Evolutionary conservation across 2,113 vertebrate genomes (phyloP).

Genomic region (Deroptyus accipitrinus): DNA sequence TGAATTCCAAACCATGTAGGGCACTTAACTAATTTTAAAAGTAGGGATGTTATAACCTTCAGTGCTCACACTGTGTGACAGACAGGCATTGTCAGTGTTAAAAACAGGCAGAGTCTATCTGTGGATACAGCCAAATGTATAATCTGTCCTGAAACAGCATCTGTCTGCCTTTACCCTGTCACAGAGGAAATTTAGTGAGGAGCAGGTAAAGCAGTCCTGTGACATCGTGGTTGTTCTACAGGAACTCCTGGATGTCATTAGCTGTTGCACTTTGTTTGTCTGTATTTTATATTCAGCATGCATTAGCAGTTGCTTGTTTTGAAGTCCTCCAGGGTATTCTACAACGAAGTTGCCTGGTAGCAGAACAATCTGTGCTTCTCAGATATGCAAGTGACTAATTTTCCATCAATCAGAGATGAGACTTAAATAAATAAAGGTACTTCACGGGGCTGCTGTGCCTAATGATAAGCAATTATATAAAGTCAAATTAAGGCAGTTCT

Average conservation of each 20-base stretch:
- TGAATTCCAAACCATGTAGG: constrained; percentile 6
- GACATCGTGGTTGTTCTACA: constrained; percentile 60
- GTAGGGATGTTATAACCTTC: neutral
- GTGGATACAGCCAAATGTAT: neutral
- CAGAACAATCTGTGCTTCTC: constrained; percentile 73
- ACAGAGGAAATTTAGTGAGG: neutral
- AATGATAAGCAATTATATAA: constrained; percentile 87
- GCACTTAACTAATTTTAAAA: constrained; percentile 41
- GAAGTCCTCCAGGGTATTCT: constrained; percentile 63
- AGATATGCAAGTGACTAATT: constrained; percentile 80
- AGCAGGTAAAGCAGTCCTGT: constrained; percentile 31
- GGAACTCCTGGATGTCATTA: constrained; percentile 65
- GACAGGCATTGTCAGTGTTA: rapidly evolving
- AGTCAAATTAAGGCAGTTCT: constrained; percentile 80
- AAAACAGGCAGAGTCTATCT: neutral
- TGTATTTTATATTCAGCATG: constrained; percentile 42
- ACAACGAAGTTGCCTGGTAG: constrained; percentile 60
- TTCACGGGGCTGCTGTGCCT: constrained; percentile 78
- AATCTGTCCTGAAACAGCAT: neutral
- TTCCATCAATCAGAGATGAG: constrained; percentile 81
- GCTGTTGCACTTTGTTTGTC: constrained; percentile 47
- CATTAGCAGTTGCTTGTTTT: constrained; percentile 60
- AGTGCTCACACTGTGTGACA: neutral
- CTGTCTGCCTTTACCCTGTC: neutral
- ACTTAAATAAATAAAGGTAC: constrained; percentile 84